Conservation (phyloP, 2,113 vertebrate genomes). For the Phaethon lepturus region DNA sequence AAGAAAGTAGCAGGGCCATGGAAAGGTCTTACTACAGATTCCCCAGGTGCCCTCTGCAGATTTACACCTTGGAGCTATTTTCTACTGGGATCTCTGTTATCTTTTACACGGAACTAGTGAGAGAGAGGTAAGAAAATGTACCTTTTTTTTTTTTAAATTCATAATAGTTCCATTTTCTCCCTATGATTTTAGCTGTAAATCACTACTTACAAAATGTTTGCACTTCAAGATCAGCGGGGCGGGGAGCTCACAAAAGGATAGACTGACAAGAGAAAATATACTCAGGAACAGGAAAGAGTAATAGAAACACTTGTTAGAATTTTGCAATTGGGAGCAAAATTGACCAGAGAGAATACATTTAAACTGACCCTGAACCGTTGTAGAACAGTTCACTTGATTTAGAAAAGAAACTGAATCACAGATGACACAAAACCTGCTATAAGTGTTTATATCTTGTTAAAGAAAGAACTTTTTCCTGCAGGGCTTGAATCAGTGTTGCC, state of each 20-base stretch:
- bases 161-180: neutral
- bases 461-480: neutral
- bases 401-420: constrained; percentile 11
- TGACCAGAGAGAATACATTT: neutral
- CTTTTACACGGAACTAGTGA: neutral
- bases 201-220: neutral
- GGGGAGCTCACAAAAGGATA: neutral
- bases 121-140: neutral
- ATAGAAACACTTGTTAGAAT: neutral
- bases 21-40: neutral
- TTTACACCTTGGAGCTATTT: neutral
- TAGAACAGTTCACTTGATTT: constrained; percentile 3
- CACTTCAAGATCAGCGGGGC: neutral
- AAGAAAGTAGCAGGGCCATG: neutral
- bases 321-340: neutral
- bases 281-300: neutral
- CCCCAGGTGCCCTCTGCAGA: neutral
- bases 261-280: neutral
- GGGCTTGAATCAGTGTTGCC: neutral
- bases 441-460: neutral
- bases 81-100: neutral
- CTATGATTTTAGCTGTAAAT: neutral
- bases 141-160: neutral
- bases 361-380: neutral
- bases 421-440: neutral